phyloP scores from a whole-genome alignment of 2,888 invertebrate species.

The Volucella bombylans region DNA sequence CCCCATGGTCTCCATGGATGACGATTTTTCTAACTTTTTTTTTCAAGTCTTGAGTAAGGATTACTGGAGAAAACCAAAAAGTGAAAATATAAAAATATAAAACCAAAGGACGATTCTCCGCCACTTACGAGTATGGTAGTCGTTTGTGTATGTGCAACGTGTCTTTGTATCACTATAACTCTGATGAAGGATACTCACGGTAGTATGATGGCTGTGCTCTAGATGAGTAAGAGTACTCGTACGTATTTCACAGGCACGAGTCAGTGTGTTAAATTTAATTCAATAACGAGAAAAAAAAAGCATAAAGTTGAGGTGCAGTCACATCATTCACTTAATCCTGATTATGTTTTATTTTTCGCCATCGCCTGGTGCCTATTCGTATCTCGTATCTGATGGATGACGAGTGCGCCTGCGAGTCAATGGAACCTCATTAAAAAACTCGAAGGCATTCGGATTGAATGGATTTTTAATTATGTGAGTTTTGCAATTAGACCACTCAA shows the following conservation, averaged over 20 bases:
- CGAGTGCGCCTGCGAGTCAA: constrained; percentile 15
- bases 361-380: not conserved
- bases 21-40: not conserved
- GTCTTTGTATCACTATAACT: not conserved
- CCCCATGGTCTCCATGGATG: not conserved
- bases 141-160: not conserved
- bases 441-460: constrained; percentile 49
- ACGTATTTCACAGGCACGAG: constrained; percentile 1
- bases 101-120: too few relatives aligned
- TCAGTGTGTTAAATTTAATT: constrained; percentile 21
- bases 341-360: constrained; percentile 12
- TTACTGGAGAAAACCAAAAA: not conserved
- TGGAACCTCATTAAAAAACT: constrained; percentile 48
- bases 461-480: constrained; percentile 52
- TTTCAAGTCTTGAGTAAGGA: not conserved
- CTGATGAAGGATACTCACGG: constrained; percentile 10
- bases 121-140: not conserved
- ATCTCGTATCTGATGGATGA: constrained; percentile 1
- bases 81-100: not conserved
- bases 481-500: too few relatives aligned
- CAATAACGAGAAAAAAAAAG: not conserved
- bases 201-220: not conserved
- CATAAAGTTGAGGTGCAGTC: constrained; percentile 31
- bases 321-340: constrained; percentile 51
- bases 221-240: not conserved